Evolutionary conservation across 2,888 invertebrate genomes (phyloP).

Genomic region (Heliconius cydno): DNA sequence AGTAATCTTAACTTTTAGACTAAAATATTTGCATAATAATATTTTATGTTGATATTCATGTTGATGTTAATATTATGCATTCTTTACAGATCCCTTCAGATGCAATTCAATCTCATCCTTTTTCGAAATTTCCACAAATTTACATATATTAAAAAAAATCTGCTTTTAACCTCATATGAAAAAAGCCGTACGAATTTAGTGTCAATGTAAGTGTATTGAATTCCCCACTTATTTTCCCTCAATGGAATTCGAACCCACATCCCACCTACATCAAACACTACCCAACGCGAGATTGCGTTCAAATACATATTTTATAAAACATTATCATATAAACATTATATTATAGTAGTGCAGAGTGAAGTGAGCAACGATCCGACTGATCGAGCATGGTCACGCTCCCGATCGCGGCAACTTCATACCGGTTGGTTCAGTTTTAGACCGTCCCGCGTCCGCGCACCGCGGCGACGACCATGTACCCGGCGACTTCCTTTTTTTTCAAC

Average conservation of each 20-base stretch:
- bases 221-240: background rate
- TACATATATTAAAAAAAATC: background rate
- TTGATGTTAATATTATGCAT: too few relatives aligned
- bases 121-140: too few relatives aligned
- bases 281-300: too few relatives aligned
- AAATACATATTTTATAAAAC: constrained; percentile 19
- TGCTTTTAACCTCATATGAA: background rate
- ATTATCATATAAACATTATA: constrained; percentile 42
- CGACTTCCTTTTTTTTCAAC: constrained; percentile 57
- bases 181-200: background rate
- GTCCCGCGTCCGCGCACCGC: constrained; percentile 70
- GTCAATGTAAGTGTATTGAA: too few relatives aligned
- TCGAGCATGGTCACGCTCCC: constrained; percentile 56
- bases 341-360: constrained; percentile 48
- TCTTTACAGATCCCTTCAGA: constrained; percentile 17
- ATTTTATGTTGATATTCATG: too few relatives aligned
- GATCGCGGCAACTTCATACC: constrained; percentile 73
- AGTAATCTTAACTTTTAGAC: background rate
- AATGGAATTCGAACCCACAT: background rate
- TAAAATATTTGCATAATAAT: constrained; percentile 8
- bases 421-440: constrained; percentile 79
- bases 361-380: constrained; percentile 55
- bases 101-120: constrained; percentile 28
- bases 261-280: background rate
- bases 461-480: constrained; percentile 56